Base-by-base conservation (phyloP, 2,888 invertebrate genomes). In the Cactoblastis cactorum region DNA sequence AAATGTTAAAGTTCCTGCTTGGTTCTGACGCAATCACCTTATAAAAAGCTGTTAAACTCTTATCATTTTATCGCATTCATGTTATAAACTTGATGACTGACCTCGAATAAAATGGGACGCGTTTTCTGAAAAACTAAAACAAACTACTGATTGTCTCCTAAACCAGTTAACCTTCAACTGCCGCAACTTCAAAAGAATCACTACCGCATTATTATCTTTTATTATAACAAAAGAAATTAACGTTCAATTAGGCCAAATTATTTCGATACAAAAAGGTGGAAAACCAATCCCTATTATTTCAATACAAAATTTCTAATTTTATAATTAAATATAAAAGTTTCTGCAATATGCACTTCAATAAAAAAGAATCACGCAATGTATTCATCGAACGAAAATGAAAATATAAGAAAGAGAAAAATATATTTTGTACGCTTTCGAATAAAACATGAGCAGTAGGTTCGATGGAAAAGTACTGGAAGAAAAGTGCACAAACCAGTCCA, bases 401-500 rank as follows among this genome's bases (percentile, higher is more conserved):
- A 47, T 66, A 22, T 54, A 62, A 55, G 65, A 70, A 59, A 61
- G 70, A 68, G 69, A 41, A 63, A 55, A 59, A 60, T 56, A 56
- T 66, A 69, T 64, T 60, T 68, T 62, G 50, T 57, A 62, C 56
- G 56, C 59, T 58, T 66, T 58, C 59, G 54, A 69, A 64, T 61
- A 57, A 62, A 58, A 56, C 60, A 58, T 67, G 61, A 65, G 61
- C 56, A 67, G 69, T 72, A 71, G 67, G 63, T 71, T 62, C 59
- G 61, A 74, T 77, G 83, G 85, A 84, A 84, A 83, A 81, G 70
- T 83, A 84, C 85, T 76, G 74, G 68, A 71, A 73, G 73, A 80
- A 82, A 77, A 76, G 71, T 73, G 61, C 57, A 64, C 69, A 54
- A 67, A 68, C 65, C 62, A 69, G 63, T 63, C 15, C 73, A 78